Base-by-base conservation (phyloP, 2,888 invertebrate species). In the Rhagonycha fulva region DNA sequence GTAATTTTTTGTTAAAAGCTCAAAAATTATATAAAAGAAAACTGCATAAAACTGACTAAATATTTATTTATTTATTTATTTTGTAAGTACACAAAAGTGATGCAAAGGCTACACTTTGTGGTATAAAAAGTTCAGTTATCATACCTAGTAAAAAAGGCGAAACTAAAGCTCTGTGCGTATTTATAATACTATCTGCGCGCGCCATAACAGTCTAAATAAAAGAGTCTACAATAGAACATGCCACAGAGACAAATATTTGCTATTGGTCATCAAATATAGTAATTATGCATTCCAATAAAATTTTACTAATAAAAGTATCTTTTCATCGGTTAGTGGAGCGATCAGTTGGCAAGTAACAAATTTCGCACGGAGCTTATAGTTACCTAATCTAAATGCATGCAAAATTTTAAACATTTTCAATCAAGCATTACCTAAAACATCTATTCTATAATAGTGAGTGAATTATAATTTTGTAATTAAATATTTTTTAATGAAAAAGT, bases 401-500 rank as follows among this genome's bases (percentile, higher is more conserved):
- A 74, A 30, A 74, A 74, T 69, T 72, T 32, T 69, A 69, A 47
- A 47, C 47, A 67, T 68, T 26, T 23, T 61, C 66, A 26, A 26
- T 72, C 28, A 32, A 68, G 30, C 30, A 32, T 47, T 63, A 61
- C 61, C 60, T 68, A 60, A 68, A 14, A 32, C 14, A 66, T 47
- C 72, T 72, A 74, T 63, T 63, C 30, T 32, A 70, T 70, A 75
- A 70, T 68, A 76, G 72, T 72, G 72, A 69, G 72, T 47, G 28
- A 66, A 71, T 62, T 61, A 63, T 62, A 60, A 70, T 67, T 67
- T 62, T 60, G 63, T 19, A 73, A 70, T 60, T 74, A 76, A 67
- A 72, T 67, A 68, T 69, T 61, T n/a, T 68, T 30, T n/a, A 60
- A 47, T 47, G 24, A 47, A 69, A 60, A 63, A 68, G 67, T 75